Evolutionary conservation across 2,888 invertebrate genomes (phyloP).

Genomic region (Dasypolia templi): DNA sequence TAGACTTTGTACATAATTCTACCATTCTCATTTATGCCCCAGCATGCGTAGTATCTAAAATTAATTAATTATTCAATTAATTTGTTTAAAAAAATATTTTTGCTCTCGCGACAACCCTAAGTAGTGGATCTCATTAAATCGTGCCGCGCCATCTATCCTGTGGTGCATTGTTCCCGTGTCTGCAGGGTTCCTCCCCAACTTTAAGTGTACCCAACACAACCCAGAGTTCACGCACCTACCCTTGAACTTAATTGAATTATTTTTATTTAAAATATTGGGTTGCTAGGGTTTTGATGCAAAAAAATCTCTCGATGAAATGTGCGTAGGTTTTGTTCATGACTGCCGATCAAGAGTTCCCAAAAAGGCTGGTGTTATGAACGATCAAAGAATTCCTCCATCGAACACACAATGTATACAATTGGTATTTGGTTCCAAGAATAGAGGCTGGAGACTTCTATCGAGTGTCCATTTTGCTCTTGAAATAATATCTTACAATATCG

Average conservation of each 20-base stretch:
- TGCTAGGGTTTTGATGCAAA: background rate
- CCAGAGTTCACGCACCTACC: background rate
- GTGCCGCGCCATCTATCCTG: conserved; percentile 58
- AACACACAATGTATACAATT: too few relatives aligned
- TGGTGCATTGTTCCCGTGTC: conserved; percentile 47
- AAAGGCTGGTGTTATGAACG: background rate
- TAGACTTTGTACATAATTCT: background rate
- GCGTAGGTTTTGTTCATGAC: background rate
- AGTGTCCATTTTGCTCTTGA: background rate
- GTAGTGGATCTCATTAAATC: conserved; percentile 63
- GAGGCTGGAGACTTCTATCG: background rate
- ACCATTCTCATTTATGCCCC: background rate
- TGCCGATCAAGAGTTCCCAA: background rate
- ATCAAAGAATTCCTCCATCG: background rate
- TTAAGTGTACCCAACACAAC: conserved; percentile 29
- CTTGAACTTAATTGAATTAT: conserved; percentile 14
- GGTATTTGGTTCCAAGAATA: too few relatives aligned
- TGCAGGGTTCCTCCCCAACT: conserved; percentile 5
- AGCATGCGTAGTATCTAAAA: background rate
- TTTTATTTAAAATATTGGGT: conserved; percentile 1
- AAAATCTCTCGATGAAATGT: background rate
- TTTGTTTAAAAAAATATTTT: background rate
- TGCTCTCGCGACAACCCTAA: conserved; percentile 31
- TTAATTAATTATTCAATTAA: background rate
- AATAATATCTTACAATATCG: background rate